Conservation (phyloP, 1,140 invertebrate genomes). For the Sycophila sp. region DNA sequence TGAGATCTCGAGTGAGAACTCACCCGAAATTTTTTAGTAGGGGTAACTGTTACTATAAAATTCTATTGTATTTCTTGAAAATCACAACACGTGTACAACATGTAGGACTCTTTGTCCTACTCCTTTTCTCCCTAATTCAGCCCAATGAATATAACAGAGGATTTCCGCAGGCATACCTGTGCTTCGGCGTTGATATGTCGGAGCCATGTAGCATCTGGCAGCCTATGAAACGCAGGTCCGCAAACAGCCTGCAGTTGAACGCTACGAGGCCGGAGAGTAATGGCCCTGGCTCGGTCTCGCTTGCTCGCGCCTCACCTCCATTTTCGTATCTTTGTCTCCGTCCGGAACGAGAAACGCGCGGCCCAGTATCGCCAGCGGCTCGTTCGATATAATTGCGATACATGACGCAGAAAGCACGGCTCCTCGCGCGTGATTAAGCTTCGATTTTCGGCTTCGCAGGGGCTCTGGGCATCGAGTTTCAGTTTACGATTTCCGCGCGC, state of each 20-base stretch:
- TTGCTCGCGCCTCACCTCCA: conserved; percentile 20
- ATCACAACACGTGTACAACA: too few species aligned
- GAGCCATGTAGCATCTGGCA: conserved; percentile 54
- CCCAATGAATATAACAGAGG: conserved; percentile 50
- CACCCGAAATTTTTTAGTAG: too few species aligned
- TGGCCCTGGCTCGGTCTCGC: conserved; percentile 54
- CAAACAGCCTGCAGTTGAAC: conserved; percentile 54
- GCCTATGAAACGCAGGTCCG: conserved; percentile 57
- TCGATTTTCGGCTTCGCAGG: neutral
- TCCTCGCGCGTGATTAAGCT: neutral
- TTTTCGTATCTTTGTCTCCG: neutral
- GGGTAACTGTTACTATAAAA: too few species aligned
- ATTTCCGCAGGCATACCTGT: conserved; percentile 5
- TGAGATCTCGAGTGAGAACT: too few species aligned
- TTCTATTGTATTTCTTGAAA: too few species aligned
- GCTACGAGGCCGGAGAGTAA: conserved; percentile 56
- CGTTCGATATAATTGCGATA: conserved; percentile 49
- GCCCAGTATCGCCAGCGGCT: neutral
- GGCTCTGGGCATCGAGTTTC: too few species aligned
- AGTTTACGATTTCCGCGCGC: too few species aligned
- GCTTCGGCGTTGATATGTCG: conserved; percentile 48
- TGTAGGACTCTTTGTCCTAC: too few species aligned
- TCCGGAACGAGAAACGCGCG: conserved; percentile 14
- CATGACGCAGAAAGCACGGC: neutral
- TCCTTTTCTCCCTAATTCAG: conserved; percentile 47